Evolutionary conservation across 1,140 invertebrate genomes (phyloP), one percentile per base, ranked within the genome.

Genomic region (Drosophila melanogaster): DNA sequence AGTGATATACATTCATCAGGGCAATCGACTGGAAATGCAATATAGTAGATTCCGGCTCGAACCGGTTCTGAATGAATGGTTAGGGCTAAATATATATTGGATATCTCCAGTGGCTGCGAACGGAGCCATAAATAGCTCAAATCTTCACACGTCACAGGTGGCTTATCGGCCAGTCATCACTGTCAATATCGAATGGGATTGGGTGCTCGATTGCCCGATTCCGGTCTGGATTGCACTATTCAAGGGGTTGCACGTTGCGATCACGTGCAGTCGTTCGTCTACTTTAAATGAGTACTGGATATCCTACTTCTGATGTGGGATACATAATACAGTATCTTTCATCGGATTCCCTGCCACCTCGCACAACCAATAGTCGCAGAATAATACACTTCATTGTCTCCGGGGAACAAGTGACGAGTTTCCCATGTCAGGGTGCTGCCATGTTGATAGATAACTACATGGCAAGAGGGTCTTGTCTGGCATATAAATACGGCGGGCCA

Each of bases 361-460:
- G 33, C 38, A 19, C n/a, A 26, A 24, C 19, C 22, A 30, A 24
- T 19, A 40, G 12, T 41, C 49, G 46, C 10, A 24, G 10, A 38
- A 35, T 22, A 41, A 14, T 33, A n/a, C 33, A 38, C 17, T 15
- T 33, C 41, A 17, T 30, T 37, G 24, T 40, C 44, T 35, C n/a
- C 35, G 41, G 57, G 47, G 40, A 47, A 58, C 83, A 86, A 79
- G 66, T 83, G 83, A 83, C 60, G 64, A 50, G 71, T 53, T 86
- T 86, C 83, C 83, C 83, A 86, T 87, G 83, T 87, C 79, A 77
- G 81, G 22, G 38, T 49, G 38, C 37, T 73, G 66, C 54, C 75
- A 78, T 54, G 54, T 57, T 58, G 59, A 66, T 69, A 62, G 65
- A 77, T 75, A 84, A 81, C 64, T 65, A 35, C 40, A 49, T 50